Evolutionary conservation across 2,113 vertebrate genomes (phyloP).

Genomic region (Bambusicola thoracicus): DNA sequence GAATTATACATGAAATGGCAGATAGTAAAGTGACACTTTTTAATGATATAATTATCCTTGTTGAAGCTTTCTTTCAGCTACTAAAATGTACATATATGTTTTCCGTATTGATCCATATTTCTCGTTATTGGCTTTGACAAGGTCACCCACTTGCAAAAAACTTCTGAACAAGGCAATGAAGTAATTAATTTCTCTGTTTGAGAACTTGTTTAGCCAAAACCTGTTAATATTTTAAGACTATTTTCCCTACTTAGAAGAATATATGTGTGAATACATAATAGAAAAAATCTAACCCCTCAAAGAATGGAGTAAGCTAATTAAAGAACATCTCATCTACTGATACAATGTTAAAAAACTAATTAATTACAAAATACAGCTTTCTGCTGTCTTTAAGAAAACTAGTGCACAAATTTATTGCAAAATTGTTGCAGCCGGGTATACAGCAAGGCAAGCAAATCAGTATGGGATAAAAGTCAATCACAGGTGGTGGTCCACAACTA

Average conservation of each 20-base stretch:
- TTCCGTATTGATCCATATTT: not conserved
- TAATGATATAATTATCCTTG: not conserved
- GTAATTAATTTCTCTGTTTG: constrained; percentile 3
- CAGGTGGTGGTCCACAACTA: not conserved
- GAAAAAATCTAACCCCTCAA: not conserved
- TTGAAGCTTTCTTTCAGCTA: not conserved
- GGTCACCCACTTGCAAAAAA: constrained; percentile 16
- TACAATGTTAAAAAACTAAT: constrained; percentile 21
- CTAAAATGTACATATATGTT: not conserved
- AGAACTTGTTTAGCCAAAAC: constrained; percentile 14
- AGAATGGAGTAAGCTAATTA: constrained; percentile 8
- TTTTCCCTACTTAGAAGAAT: not conserved
- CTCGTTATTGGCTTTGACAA: constrained; percentile 6
- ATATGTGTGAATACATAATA: not conserved
- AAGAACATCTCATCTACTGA: not conserved
- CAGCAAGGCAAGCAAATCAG: not conserved
- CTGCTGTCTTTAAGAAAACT: constrained; percentile 6
- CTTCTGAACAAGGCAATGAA: constrained; percentile 16
- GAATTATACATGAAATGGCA: not conserved
- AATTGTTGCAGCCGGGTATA: not conserved
- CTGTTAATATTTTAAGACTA: constrained; percentile 10
- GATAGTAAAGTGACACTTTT: not conserved
- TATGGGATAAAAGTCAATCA: not conserved
- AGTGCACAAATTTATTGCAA: not conserved
- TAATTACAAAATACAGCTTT: not conserved